These are phyloP conservation scores for Diglossa cyanea DNA, from an alignment of 2,797 vertebrate species.

Conservation along the genomic window DNA sequence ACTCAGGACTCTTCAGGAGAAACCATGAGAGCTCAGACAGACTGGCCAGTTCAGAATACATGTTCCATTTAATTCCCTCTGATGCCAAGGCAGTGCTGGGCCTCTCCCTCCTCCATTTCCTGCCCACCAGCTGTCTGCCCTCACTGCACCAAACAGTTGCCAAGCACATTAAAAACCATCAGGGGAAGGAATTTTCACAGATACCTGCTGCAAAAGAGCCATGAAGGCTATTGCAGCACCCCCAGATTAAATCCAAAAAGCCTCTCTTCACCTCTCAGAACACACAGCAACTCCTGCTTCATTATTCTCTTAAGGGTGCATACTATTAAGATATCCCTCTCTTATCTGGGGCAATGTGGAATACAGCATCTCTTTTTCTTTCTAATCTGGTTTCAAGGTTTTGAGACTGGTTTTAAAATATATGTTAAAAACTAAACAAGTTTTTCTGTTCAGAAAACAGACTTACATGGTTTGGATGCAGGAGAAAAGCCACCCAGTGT, in stretches of 20 bases:
- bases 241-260: not conserved
- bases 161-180: not conserved
- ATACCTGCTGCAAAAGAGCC: not conserved
- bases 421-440: not conserved
- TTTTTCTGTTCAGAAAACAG: not conserved
- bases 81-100: not conserved
- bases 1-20: not conserved
- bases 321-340: rapidly evolving
- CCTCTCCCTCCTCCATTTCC: not conserved
- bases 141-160: not conserved
- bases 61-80: not conserved
- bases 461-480: constrained; percentile 92
- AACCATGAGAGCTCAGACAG: not conserved
- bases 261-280: not conserved
- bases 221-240: rapidly evolving
- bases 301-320: not conserved
- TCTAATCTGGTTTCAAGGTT: not conserved
- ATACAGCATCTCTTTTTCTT: rapidly evolving
- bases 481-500: constrained; percentile 94
- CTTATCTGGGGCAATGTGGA: not conserved
- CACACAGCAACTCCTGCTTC: not conserved
- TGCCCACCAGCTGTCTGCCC: not conserved
- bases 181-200: not conserved
- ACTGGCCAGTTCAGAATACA: rapidly evolving
- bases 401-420: not conserved